These are phyloP conservation scores for Bhutanitis thaidina DNA, from an alignment of 2,888 invertebrate species.

Conservation along the genomic window DNA sequence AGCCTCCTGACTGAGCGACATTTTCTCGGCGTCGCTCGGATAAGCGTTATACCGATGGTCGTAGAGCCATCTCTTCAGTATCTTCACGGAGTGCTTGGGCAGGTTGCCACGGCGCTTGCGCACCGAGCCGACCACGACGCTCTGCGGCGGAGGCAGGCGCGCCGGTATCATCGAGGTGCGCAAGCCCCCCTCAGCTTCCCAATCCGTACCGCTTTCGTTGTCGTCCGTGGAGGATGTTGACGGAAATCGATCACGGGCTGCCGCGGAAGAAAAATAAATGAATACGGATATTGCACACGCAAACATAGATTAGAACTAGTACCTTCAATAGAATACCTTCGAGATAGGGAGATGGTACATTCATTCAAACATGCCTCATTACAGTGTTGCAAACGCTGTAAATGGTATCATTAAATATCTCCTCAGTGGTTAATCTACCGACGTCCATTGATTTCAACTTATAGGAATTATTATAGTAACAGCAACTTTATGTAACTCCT, in stretches of 20 bases:
- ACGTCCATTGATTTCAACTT: too few relatives aligned
- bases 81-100: constrained; percentile 95
- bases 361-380: too few relatives aligned
- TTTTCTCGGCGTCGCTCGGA: constrained; percentile 95
- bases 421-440: too few relatives aligned
- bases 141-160: constrained; percentile 34
- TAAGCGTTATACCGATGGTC: constrained; percentile 97
- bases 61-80: constrained; percentile 94
- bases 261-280: too few relatives aligned
- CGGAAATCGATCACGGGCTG: constrained; percentile 84
- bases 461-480: too few relatives aligned
- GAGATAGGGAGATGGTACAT: too few relatives aligned
- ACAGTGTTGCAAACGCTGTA: too few relatives aligned
- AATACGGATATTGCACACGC: too few relatives aligned
- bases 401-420: too few relatives aligned
- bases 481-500: too few relatives aligned
- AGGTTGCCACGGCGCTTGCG: constrained; percentile 93
- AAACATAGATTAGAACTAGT: too few relatives aligned
- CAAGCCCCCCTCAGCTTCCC: constrained; percentile 55
- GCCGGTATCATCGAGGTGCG: constrained; percentile 29
- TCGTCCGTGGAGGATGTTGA: constrained; percentile 85
- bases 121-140: constrained; percentile 71
- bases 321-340: too few relatives aligned
- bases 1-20: constrained; percentile 90
- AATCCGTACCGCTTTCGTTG: constrained; percentile 80